phyloP scores from a whole-genome alignment of 2,797 vertebrate species.

The Manis pentadactyla region DNA sequence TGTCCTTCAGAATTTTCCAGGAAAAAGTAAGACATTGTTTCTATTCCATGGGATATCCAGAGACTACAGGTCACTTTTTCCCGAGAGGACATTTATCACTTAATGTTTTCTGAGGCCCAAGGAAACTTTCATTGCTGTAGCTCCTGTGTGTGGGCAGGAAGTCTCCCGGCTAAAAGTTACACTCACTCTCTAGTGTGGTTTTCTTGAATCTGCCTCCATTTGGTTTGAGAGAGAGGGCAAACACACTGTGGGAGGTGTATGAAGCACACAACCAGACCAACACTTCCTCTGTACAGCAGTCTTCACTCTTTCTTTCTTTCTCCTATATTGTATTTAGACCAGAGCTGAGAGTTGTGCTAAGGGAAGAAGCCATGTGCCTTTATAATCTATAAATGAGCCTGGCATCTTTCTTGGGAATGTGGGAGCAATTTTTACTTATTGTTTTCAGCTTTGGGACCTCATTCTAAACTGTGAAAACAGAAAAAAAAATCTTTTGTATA shows the following conservation, averaged over 20 bases:
- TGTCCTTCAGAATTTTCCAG: background rate
- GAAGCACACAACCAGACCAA: background rate
- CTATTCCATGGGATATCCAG: background rate
- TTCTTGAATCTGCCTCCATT: background rate
- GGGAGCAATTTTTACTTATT: background rate
- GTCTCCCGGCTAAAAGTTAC: background rate
- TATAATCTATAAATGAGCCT: background rate
- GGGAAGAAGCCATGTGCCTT: background rate
- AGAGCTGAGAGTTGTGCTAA: background rate
- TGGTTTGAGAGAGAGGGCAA: background rate
- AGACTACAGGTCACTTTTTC: background rate
- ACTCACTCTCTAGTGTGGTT: background rate
- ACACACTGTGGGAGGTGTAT: background rate
- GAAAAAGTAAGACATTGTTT: background rate
- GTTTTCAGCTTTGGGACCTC: background rate
- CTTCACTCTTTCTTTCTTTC: background rate
- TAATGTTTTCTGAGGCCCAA: background rate
- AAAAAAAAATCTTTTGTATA: background rate
- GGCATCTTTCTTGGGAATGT: background rate
- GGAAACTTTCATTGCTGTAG: background rate
- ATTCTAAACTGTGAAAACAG: background rate
- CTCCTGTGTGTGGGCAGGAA: no score
- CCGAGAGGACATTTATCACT: background rate
- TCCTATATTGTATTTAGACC: background rate
- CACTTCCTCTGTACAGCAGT: background rate